phyloP scores from a whole-genome alignment of 2,797 vertebrate genomes.

The Eleutherodactylus coqui region DNA sequence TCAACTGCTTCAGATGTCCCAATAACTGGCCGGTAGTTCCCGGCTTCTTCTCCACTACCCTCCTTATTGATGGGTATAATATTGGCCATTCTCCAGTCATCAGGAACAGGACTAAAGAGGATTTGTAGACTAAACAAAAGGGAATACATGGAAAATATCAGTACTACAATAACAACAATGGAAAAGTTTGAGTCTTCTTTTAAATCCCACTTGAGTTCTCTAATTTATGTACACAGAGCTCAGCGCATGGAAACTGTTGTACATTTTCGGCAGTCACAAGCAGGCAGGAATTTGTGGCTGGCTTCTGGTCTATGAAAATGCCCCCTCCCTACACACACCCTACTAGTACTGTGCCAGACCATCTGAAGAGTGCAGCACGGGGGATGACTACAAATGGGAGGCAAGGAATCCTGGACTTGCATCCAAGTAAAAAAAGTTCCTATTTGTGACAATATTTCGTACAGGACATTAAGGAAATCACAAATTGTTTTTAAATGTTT shows the following conservation, averaged over 20 bases:
- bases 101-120: too few species aligned
- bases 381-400: slow-evolving; percentile 13
- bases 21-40: too few species aligned
- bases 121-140: background rate
- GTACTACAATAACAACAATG: background rate
- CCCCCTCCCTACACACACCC: background rate
- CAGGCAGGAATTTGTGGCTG: slow-evolving; percentile 35
- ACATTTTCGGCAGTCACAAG: background rate
- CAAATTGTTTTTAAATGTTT: too few species aligned
- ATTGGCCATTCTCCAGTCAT: too few species aligned
- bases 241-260: background rate
- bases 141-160: background rate
- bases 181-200: background rate
- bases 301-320: background rate
- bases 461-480: too few species aligned
- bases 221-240: background rate
- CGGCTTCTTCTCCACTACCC: too few species aligned
- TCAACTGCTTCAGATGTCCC: too few species aligned
- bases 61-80: too few species aligned
- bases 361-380: background rate
- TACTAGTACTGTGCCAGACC: slow-evolving; percentile 20
- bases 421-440: too few species aligned
- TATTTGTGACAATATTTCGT: too few species aligned
- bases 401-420: background rate
- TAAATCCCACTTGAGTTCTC: background rate